Percentiles rank a stretch among this genome's conserved stretches.
phyloP scores from a whole-genome alignment of 2,888 invertebrate species.

The Coenonympha glycerion region DNA sequence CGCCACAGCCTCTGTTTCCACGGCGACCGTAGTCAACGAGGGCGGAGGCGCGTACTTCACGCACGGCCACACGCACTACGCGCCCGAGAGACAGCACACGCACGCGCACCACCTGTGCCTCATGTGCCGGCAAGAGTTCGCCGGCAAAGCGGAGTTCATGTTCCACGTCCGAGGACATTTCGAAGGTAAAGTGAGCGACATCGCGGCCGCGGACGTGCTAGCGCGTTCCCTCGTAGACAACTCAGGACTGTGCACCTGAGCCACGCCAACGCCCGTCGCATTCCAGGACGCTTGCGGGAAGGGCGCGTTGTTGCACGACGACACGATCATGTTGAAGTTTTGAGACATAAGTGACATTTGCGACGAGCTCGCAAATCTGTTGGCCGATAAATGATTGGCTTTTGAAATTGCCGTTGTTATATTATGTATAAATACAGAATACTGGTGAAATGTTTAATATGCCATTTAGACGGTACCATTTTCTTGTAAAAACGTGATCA shows the following conservation, averaged over 20 bases:
- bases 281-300: slow-evolving; percentile 63
- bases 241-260: slow-evolving; percentile 75
- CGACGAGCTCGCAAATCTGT: slow-evolving; percentile 26
- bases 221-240: slow-evolving; percentile 72
- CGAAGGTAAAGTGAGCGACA: slow-evolving; percentile 73
- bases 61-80: slow-evolving; percentile 67
- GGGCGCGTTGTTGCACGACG: slow-evolving; percentile 62
- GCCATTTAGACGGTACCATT: too few relatives aligned
- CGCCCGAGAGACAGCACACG: slow-evolving; percentile 64
- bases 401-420: too few relatives aligned
- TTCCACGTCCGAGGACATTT: slow-evolving; percentile 81
- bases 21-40: slow-evolving; percentile 66
- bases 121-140: slow-evolving; percentile 80
- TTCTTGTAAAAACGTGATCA: too few relatives aligned
- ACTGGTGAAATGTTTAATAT: too few relatives aligned
- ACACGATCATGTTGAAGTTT: slow-evolving; percentile 69
- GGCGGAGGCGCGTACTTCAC: slow-evolving; percentile 61
- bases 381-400: slow-evolving; percentile 2
- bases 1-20: slow-evolving; percentile 62
- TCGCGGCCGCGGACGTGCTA: slow-evolving; percentile 70
- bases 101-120: slow-evolving; percentile 77
- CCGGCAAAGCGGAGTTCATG: slow-evolving; percentile 81
- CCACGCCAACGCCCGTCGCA: slow-evolving; percentile 60
- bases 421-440: too few relatives aligned
- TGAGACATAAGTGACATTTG: slow-evolving; percentile 40